These are phyloP conservation scores for Scalopus aquaticus DNA, from an alignment of 2,113 vertebrate genomes.

Conservation along the genomic window DNA sequence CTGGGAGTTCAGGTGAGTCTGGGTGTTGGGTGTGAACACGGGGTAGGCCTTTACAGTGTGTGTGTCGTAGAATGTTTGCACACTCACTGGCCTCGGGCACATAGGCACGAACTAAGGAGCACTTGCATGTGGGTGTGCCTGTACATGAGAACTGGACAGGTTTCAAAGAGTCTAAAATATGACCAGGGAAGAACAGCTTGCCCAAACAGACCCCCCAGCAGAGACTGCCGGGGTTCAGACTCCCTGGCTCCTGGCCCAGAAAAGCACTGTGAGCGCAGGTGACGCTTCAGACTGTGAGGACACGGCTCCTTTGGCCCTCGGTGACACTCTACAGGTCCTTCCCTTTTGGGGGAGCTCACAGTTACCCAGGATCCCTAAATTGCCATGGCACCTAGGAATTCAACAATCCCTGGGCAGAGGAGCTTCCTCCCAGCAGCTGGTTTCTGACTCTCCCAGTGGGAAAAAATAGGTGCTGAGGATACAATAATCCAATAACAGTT, in stretches of 20 bases:
- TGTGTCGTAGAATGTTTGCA: too few relatives aligned
- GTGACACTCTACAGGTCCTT: not conserved
- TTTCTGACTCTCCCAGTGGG: not conserved
- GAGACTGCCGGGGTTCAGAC: not conserved
- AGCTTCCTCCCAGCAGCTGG: not conserved
- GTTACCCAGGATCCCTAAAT: not conserved
- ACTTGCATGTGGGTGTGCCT: not conserved
- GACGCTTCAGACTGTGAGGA: not conserved
- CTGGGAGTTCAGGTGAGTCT: not conserved
- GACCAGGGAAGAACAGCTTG: not conserved
- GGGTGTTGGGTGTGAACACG: not conserved
- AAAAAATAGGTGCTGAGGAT: not conserved
- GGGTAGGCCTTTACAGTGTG: too few relatives aligned
- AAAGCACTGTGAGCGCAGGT: not conserved
- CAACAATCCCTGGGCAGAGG: not conserved
- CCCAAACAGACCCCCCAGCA: constrained; percentile 24
- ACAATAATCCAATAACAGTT: not conserved
- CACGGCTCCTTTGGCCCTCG: constrained; percentile 13
- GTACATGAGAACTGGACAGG: not conserved
- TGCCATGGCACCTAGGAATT: not conserved
- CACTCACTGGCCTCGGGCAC: not conserved
- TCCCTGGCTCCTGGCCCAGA: constrained; percentile 18
- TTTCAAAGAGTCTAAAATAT: constrained; percentile 1
- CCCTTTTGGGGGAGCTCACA: not conserved
- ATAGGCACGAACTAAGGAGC: too few relatives aligned